phyloP scores from a whole-genome alignment of 2,113 vertebrate genomes.

The Sebastes fasciatus region DNA sequence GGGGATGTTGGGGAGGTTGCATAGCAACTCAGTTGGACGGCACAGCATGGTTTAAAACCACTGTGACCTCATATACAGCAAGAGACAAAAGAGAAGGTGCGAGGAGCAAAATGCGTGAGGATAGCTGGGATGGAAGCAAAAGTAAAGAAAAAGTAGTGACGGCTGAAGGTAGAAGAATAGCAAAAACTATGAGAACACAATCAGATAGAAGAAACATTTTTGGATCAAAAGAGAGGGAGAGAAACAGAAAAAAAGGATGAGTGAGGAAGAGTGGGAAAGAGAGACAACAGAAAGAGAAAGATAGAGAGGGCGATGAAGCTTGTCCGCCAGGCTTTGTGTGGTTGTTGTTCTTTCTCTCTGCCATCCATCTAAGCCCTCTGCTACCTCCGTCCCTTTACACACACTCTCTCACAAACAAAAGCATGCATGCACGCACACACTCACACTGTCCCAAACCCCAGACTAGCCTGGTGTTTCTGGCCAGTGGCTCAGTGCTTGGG shows the following conservation, averaged over 20 bases:
- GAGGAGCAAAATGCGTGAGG: background rate
- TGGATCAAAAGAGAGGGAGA: conserved; percentile 20
- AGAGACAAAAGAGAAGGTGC: conserved; percentile 10
- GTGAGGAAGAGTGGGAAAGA: conserved; percentile 33
- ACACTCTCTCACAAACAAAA: conserved; percentile 48
- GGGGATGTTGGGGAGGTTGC: conserved; percentile 16
- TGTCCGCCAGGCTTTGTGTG: conserved; percentile 80
- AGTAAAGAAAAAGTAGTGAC: background rate
- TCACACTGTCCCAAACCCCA: conserved; percentile 62
- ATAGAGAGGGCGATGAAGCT: conserved; percentile 74
- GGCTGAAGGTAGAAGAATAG: background rate
- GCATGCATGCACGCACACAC: conserved; percentile 35
- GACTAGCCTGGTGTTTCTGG: conserved; percentile 77
- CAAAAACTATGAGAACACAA: conserved; percentile 3
- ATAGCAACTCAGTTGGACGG: conserved; percentile 26
- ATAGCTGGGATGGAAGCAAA: background rate
- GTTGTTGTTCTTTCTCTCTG: conserved; percentile 74
- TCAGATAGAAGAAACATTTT: conserved; percentile 45
- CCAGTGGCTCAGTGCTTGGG: conserved; percentile 57
- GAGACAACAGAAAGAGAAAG: conserved; percentile 38
- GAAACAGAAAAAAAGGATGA: conserved; percentile 8
- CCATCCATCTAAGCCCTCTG: conserved; percentile 83
- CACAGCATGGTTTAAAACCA: conserved; percentile 17
- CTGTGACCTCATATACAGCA: conserved; percentile 18
- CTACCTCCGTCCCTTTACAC: conserved; percentile 71